Evolutionary conservation across 2,113 vertebrate genomes (phyloP).

Genomic region (Burhinus bistriatus): DNA sequence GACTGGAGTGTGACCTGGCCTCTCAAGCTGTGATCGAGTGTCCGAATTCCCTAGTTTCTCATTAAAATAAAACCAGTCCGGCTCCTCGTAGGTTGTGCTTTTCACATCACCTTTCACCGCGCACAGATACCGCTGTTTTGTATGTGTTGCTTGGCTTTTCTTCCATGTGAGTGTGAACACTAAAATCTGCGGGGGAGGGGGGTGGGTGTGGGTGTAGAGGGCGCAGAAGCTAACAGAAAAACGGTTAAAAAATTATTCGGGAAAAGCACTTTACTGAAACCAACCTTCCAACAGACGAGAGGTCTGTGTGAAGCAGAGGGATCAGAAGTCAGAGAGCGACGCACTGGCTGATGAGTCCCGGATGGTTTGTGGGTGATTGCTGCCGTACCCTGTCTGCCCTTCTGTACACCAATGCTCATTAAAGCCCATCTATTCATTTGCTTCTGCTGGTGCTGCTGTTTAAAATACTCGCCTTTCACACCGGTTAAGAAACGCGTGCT

Average conservation of each 20-base stretch:
- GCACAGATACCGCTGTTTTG: neutral
- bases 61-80: neutral
- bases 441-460: neutral
- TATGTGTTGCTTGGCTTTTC: neutral
- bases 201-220: neutral
- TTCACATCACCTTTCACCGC: neutral
- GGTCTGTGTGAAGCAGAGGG: neutral
- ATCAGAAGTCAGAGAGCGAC: neutral
- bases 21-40: neutral
- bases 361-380: slow-evolving; percentile 30
- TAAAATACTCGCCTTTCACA: neutral
- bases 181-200: neutral
- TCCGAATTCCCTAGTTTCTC: neutral
- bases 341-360: neutral
- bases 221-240: neutral
- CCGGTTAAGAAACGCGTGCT: neutral
- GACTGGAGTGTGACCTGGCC: neutral
- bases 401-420: slow-evolving; percentile 52
- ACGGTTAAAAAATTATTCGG: neutral
- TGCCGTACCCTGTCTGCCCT: slow-evolving; percentile 23
- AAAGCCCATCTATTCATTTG: slow-evolving; percentile 49
- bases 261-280: slow-evolving; percentile 61
- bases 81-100: neutral
- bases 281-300: neutral
- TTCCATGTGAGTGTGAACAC: neutral